These are phyloP conservation scores for Drosophila kikkawai DNA, from an alignment of 1,140 invertebrate genomes.

Conservation along the genomic window DNA sequence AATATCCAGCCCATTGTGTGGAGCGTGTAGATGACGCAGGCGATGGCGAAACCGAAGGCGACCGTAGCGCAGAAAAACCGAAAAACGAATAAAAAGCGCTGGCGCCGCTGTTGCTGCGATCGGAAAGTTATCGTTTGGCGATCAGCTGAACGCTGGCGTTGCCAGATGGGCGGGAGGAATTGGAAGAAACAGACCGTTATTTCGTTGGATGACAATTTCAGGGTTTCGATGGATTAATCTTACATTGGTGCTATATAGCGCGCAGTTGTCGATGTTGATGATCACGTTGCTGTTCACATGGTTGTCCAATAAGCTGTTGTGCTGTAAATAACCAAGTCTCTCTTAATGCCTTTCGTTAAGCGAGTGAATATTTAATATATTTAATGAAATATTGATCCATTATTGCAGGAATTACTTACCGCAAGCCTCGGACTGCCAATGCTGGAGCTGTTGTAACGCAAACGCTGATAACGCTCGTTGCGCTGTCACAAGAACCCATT, in stretches of 20 bases:
- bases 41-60: conserved; percentile 61
- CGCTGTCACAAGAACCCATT: conserved; percentile 79
- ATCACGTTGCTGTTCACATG: conserved; percentile 72
- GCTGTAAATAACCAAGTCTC: conserved; percentile 3
- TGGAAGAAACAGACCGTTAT: conserved; percentile 4
- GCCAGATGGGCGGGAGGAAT: conserved; percentile 36
- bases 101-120: conserved; percentile 61
- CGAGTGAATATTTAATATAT: not conserved
- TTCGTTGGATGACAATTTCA: not conserved
- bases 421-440: conserved; percentile 50
- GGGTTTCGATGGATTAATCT: conserved; percentile 5
- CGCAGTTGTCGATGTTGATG: conserved; percentile 74
- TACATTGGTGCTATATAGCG: conserved; percentile 65
- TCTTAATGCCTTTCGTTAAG: not conserved
- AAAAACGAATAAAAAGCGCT: conserved; percentile 74
- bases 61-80: conserved; percentile 76
- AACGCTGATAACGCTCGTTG: conserved; percentile 75
- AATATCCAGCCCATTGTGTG: conserved; percentile 79
- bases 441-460: conserved; percentile 66
- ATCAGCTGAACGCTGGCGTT: conserved; percentile 53
- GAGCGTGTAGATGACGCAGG: conserved; percentile 67
- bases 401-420: conserved; percentile 43
- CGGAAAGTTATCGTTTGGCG: conserved; percentile 41
- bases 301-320: conserved; percentile 68
- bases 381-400: conserved; percentile 4